phyloP scores from a whole-genome alignment of 2,888 invertebrate genomes.

The Andrena chrysosceles region DNA sequence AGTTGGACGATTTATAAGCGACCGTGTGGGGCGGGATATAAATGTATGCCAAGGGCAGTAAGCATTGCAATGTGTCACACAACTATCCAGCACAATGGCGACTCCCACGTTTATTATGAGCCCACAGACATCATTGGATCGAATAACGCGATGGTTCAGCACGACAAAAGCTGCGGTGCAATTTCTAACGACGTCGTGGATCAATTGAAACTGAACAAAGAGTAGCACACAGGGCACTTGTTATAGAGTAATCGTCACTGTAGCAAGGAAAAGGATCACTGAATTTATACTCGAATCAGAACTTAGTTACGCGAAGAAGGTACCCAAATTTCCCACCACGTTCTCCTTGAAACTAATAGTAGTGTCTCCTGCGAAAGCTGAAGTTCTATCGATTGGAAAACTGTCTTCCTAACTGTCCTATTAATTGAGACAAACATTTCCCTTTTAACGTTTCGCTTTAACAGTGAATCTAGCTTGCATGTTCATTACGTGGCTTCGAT shows the following conservation, averaged over 20 bases:
- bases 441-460: too few species aligned
- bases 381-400: too few species aligned
- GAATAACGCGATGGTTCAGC: slow-evolving; percentile 35
- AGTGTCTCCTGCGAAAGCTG: too few species aligned
- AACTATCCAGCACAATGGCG: slow-evolving; percentile 26
- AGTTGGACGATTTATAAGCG: neutral
- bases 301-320: too few species aligned
- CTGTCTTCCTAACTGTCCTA: too few species aligned
- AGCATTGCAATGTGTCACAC: slow-evolving; percentile 38
- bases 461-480: too few species aligned
- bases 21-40: neutral
- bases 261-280: too few species aligned
- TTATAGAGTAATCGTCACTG: neutral
- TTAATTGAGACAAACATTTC: too few species aligned
- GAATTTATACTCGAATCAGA: too few species aligned
- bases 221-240: slow-evolving; percentile 4
- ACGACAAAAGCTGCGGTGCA: slow-evolving; percentile 4
- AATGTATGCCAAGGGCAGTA: slow-evolving; percentile 54
- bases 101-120: slow-evolving; percentile 42
- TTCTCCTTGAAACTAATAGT: too few species aligned
- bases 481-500: too few species aligned
- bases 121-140: slow-evolving; percentile 37
- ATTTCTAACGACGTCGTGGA: slow-evolving; percentile 30
- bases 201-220: slow-evolving; percentile 33
- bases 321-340: too few species aligned